Base-by-base conservation (phyloP, 2,888 invertebrate species). In the Stegophylla sp. region DNA sequence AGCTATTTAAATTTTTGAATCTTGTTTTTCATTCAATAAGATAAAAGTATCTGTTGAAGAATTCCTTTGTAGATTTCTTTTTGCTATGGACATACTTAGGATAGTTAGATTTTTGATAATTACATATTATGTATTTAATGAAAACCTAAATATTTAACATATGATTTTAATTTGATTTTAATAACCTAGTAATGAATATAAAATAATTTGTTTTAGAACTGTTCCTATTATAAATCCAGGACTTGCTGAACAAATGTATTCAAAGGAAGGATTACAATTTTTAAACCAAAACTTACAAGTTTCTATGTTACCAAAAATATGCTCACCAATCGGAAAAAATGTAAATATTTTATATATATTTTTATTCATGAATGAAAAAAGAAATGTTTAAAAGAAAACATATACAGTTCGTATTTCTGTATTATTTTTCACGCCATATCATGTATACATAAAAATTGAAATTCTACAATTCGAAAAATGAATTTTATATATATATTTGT, bases 301-400 rank as follows among this genome's bases (percentile, higher is more conserved):
- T 41, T 73, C 84, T 45, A 82, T 84, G 71, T 83, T 85, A 64
- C 84, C 84, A 43, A 84, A 84, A 83, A 84, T 84, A 45, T 84
- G 84, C 63, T 84, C 84, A 48, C 83, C 84, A 17, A 84, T 83
- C 45, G 84, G 84, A 28, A 84, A 84, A 66, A 84, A 85, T 83
- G 84, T 84, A 81, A 82, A 20, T 66, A 26, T n/a, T n/a, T 20
- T 48, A 13, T 51, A 23, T 23, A 51, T 13, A n/a, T 64, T n/a
- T n/a, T n/a, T 56, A 56, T 20, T 34, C 7, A 7, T 34, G 3
- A 34, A 34, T 34, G 7, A 5, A 5, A 34, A 34, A 34, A 34
- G 7, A 34, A 34, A 7, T n/a, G n/a, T 34, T 56, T 56, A 23
- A 12, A 12, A 9, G 1, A 23, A 0, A 23, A 56, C 1, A 53